A percentile compares a stretch with the other conserved stretches of the same genome.
Conservation (phyloP, 1,140 invertebrate species). For the Caenorhabditis inopinata region DNA sequence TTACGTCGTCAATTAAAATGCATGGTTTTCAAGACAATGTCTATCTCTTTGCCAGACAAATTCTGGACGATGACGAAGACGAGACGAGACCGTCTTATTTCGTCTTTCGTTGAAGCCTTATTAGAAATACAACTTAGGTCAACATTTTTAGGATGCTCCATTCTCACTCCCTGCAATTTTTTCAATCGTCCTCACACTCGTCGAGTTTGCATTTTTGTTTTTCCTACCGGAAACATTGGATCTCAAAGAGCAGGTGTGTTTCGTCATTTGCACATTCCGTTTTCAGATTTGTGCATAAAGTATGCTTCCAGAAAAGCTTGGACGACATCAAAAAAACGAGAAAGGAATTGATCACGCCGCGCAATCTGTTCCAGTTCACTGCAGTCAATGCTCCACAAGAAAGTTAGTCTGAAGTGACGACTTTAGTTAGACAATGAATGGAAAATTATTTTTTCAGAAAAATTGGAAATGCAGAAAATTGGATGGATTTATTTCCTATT, state of each 20-base stretch:
- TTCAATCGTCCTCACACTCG: constrained; percentile 77
- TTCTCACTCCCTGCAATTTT: constrained; percentile 82
- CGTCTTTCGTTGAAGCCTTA: too few species aligned
- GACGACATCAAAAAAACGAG: constrained; percentile 67
- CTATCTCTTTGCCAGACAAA: too few species aligned
- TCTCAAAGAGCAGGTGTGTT: constrained; percentile 20
- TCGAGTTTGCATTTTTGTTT: constrained; percentile 78
- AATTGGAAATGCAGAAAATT: constrained; percentile 73
- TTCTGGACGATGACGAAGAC: too few species aligned
- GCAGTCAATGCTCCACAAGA: constrained; percentile 1
- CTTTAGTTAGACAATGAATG: too few species aligned
- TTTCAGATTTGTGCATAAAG: constrained; percentile 27
- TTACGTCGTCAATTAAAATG: too few species aligned
- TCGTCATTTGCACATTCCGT: background rate
- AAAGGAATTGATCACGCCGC: background rate
- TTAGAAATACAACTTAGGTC: background rate
- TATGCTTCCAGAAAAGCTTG: constrained; percentile 72
- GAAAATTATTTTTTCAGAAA: constrained; percentile 43
- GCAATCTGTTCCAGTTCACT: constrained; percentile 34
- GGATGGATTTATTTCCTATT: constrained; percentile 90
- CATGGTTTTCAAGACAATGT: too few species aligned
- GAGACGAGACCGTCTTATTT: too few species aligned
- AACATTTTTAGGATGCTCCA: constrained; percentile 71
- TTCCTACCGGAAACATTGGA: constrained; percentile 80
- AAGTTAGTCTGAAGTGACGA: background rate